phyloP scores from a whole-genome alignment of 2,888 invertebrate species.

The Dyspetes luteomarginatus region DNA sequence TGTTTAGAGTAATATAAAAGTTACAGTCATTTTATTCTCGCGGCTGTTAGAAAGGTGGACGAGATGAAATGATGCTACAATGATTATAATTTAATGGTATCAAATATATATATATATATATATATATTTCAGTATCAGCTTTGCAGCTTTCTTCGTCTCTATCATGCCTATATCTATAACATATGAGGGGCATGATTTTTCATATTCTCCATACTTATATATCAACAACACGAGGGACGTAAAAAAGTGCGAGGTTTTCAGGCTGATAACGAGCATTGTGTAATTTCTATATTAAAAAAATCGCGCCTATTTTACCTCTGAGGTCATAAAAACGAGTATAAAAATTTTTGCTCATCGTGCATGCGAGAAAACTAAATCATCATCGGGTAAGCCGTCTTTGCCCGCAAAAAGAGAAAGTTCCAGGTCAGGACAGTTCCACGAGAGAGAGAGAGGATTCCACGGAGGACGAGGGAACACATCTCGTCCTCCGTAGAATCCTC shows the following conservation, averaged over 20 bases:
- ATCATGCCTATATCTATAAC: too few relatives aligned
- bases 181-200: neutral
- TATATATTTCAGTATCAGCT: conserved; percentile 12
- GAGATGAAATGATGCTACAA: conserved; percentile 15
- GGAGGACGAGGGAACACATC: too few relatives aligned
- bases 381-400: conserved; percentile 30
- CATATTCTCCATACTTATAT: too few relatives aligned
- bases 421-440: conserved; percentile 30
- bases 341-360: conserved; percentile 2
- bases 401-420: conserved; percentile 51
- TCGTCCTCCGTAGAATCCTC: too few relatives aligned
- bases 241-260: neutral
- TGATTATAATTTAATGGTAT: conserved; percentile 39
- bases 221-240: too few relatives aligned
- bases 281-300: too few relatives aligned
- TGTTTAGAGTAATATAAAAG: conserved; percentile 1
- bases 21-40: conserved; percentile 1
- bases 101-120: too few relatives aligned
- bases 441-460: too few relatives aligned
- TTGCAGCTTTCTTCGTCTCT: neutral
- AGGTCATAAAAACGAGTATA: conserved; percentile 17
- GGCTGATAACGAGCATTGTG: neutral
- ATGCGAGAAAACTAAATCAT: conserved; percentile 42
- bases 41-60: conserved; percentile 11
- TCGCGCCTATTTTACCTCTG: conserved; percentile 1